These are phyloP conservation scores for Siniperca undulata DNA, from an alignment of 2,797 vertebrate species.

Conservation along the genomic window DNA sequence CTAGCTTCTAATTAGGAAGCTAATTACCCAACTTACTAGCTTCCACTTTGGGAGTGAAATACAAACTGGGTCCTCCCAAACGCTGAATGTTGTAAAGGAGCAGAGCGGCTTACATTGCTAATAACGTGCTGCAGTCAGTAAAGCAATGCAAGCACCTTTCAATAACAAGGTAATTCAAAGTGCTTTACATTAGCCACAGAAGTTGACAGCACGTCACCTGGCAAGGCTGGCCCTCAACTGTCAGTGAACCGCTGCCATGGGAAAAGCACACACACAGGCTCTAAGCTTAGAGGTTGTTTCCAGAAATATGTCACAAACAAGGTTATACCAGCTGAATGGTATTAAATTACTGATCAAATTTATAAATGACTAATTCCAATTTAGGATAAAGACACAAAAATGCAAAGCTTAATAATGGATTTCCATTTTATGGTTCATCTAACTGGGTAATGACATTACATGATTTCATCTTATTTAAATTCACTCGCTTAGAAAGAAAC, in stretches of 20 bases:
- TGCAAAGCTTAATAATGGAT: background rate
- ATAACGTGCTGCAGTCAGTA: background rate
- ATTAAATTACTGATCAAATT: background rate
- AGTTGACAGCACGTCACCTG: background rate
- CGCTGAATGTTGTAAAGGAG: too few relatives aligned
- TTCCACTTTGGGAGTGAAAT: too few relatives aligned
- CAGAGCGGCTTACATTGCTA: background rate
- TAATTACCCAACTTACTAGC: too few relatives aligned
- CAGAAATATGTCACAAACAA: too few relatives aligned
- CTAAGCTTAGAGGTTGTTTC: background rate
- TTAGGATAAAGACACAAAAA: background rate
- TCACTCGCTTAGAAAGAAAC: background rate
- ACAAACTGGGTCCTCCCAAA: too few relatives aligned
- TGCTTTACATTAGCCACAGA: background rate
- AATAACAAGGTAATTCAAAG: background rate
- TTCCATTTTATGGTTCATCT: background rate
- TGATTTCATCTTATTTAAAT: constrained; percentile 12
- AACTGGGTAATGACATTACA: background rate
- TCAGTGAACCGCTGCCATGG: background rate
- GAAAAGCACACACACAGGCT: background rate
- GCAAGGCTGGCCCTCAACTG: background rate
- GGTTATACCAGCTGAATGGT: background rate
- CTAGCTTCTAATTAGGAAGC: too few relatives aligned
- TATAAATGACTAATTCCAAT: background rate
- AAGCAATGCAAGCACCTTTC: background rate